A percentile compares a stretch with the other conserved stretches of the same genome.
phyloP scores from a whole-genome alignment of 2,888 invertebrate genomes.

The Oligia latruncula region DNA sequence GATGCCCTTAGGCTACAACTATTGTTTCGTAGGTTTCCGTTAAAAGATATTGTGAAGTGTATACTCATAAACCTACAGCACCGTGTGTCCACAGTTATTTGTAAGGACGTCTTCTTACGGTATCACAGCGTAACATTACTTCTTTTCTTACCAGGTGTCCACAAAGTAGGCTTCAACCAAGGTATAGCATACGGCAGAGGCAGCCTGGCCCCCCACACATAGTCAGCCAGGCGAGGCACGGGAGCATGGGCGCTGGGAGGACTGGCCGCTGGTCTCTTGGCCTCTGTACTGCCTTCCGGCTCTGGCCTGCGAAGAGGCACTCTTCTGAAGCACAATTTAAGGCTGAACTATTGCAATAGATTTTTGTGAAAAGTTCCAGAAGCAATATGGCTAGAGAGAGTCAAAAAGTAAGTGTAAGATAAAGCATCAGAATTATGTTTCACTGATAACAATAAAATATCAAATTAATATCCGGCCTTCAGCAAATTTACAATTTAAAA shows the following conservation, averaged over 20 bases:
- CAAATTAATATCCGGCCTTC: neutral
- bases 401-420: neutral
- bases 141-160: slow-evolving; percentile 81
- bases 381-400: neutral
- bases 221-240: slow-evolving; percentile 95
- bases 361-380: slow-evolving; percentile 23
- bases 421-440: neutral
- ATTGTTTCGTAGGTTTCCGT: too few species aligned
- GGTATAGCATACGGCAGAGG: slow-evolving; percentile 93
- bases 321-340: slow-evolving; percentile 88
- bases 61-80: neutral
- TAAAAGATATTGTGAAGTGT: neutral
- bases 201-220: slow-evolving; percentile 93
- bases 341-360: slow-evolving; percentile 80
- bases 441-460: neutral
- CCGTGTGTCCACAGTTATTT: neutral
- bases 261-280: slow-evolving; percentile 93
- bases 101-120: neutral
- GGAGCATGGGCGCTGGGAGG: slow-evolving; percentile 93
- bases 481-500: neutral
- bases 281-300: slow-evolving; percentile 92
- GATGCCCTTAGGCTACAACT: neutral
- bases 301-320: slow-evolving; percentile 87
- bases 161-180: slow-evolving; percentile 91
- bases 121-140: neutral